These are phyloP conservation scores for Drosophila nasuta DNA, from an alignment of 1,140 invertebrate species.

Conservation along the genomic window DNA sequence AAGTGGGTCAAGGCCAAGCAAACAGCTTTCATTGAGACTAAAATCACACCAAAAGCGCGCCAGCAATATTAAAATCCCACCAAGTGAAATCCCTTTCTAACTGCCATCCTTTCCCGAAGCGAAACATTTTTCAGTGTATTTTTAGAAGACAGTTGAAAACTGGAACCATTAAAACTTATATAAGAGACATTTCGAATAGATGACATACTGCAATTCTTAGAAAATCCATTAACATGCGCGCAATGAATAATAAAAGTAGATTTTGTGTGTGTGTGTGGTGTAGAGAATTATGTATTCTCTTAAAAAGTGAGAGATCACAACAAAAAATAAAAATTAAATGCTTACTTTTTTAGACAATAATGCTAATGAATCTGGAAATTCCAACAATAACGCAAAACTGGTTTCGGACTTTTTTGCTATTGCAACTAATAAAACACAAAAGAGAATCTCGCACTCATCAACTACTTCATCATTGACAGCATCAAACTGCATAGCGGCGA, in stretches of 20 bases:
- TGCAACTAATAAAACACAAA: conserved; percentile 44
- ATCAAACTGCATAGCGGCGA: conserved; percentile 35
- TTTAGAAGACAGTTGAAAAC: background rate
- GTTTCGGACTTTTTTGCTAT: conserved; percentile 35
- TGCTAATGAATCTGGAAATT: conserved; percentile 48
- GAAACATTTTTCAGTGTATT: no score
- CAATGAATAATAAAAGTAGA: background rate
- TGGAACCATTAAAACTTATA: conserved; percentile 8
- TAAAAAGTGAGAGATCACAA: conserved; percentile 4
- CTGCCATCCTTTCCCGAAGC: background rate
- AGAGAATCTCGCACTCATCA: conserved; percentile 19
- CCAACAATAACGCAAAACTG: conserved; percentile 41
- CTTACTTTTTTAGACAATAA: conserved; percentile 34
- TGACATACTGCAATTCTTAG: conserved; percentile 3
- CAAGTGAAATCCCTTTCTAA: background rate
- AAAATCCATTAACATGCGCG: conserved; percentile 5
- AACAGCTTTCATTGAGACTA: conserved; percentile 41
- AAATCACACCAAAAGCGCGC: background rate
- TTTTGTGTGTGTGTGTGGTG: background rate
- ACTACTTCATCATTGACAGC: conserved; percentile 33
- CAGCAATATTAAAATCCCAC: background rate
- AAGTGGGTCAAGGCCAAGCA: conserved; percentile 75
- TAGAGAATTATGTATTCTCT: conserved; percentile 13
- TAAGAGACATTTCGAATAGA: background rate
- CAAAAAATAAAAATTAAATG: conserved; percentile 1